Conservation (phyloP, 2,113 vertebrate species). For the Oriolus oriolus region DNA sequence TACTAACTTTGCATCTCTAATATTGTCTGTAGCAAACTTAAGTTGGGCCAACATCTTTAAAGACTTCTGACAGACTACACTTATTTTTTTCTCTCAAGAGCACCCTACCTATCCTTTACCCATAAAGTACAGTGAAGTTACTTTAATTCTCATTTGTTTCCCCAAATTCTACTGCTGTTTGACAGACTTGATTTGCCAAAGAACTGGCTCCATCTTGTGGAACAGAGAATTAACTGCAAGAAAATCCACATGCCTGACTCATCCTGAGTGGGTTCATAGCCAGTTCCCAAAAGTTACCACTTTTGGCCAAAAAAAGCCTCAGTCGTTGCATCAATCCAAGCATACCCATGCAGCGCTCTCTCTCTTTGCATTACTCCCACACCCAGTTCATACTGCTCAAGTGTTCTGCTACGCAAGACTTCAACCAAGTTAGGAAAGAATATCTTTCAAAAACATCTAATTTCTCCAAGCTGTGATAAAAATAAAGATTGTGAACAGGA, state of each 20-base stretch:
- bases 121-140: not conserved
- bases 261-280: not conserved
- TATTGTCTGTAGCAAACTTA: not conserved
- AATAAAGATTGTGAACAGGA: not conserved
- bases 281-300: not conserved
- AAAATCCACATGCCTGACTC: not conserved
- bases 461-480: not conserved
- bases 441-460: not conserved
- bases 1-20: not conserved
- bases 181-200: not conserved
- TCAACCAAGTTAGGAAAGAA: not conserved
- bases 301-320: not conserved
- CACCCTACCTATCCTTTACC: not conserved
- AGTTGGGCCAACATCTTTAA: not conserved
- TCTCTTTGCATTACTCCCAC: not conserved
- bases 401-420: not conserved
- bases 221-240: not conserved
- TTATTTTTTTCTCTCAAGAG: not conserved
- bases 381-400: not conserved
- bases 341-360: not conserved
- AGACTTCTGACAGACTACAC: not conserved
- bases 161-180: not conserved
- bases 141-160: not conserved
- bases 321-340: not conserved
- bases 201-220: slow-evolving; percentile 56